Evolutionary conservation across 2,888 invertebrate species (phyloP), one percentile per base, ranked within the genome.

Genomic region (Portevinia maculata): DNA sequence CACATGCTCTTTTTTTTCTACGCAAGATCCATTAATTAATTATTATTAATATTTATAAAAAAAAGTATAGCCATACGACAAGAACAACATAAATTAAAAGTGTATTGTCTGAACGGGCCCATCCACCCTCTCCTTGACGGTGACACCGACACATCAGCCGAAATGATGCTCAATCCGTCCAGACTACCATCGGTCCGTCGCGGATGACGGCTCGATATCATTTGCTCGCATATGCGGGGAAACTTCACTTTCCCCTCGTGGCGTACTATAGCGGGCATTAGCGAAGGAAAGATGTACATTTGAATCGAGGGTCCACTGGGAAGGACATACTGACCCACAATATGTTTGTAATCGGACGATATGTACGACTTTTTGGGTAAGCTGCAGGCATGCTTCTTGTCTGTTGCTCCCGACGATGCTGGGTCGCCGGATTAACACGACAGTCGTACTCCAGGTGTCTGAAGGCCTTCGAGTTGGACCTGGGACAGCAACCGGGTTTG

Each of bases 131-230:
- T n/a, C n/a, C n/a, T n/a, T n/a, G n/a, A n/a, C n/a, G n/a, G n/a
- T n/a, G n/a, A 90, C 44, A 91, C 71, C 0, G 91, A 91, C 15
- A 91, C 87, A 85, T 91, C 91, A 0, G 91, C 91, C 1, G 90
- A 89, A 52, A 89, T 88, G 13, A 91, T 57, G 4, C 90, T 89
- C 9, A 91, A 85, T 87, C 91, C 88, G 2, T 89, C 91, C 50
- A 91, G 86, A 79, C 91, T 91, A 6, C 85, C 87, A 53, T 89
- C 85, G 15, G 85, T 84, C 4, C 65, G 52, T 8, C 84, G n/a
- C 70, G 86, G 2, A 7, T 64, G 46, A n/a, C 6, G 67, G 55
- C 28, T 60, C 28, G 67, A n/a, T 71, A 46, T 55, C 78, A 50
- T 34, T 75, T 9, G 70, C 34, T 57, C 21, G 55, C 48, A 57